Base-by-base conservation (phyloP, 92 coral and sea anemone genomes). In the Diadumene lineata region DNA sequence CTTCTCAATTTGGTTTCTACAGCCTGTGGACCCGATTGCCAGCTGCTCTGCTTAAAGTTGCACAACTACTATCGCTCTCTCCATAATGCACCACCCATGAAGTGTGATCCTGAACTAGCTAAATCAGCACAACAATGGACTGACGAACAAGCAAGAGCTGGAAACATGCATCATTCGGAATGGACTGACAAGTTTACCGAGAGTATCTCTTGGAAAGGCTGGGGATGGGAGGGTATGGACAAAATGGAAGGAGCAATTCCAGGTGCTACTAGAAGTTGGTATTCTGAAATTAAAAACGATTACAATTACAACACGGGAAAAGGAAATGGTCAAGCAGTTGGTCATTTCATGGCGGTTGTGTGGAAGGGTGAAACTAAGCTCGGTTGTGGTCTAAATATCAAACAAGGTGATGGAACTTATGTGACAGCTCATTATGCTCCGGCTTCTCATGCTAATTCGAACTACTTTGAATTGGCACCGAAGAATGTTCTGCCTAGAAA, bases 161-260 rank as follows among this genome's bases (percentile, higher is more conserved):
- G 84, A n/a, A 50, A 77, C 43, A 83, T 70, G 81, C 53, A 30
- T 51, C 87, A 83, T 58, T 83, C 83, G 0, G 69, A 77, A 38
- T 77, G 83, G 82, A 72, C 79, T 6, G 84, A 78, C 51, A 72
- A 83, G 53, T 78, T 57, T 51, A 84, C 88, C 6, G 88, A 83
- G 79, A 83, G 87, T 31, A 83, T 83, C 28, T 83, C 87, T 7
- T 83, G 87, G 87, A 83, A 77, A 58, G 80, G 84, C 15, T 78
- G 84, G 84, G 88, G 88, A 0, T 84, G 88, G 88, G 62, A 84
- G 25, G 88, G 88, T 17, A 72, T 84, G 88, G 88, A 78, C 23
- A 62, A 78, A 56, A 78, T 71, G 79, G 80, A 84, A 62, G 88
- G 88, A 22, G 88, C 88, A 19, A 72, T 84, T n/a, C 88, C 88